A percentile compares a stretch with the other conserved stretches of the same genome.
Conservation (phyloP, 1,140 invertebrate genomes). For the Tetramorium parvispinum region DNA sequence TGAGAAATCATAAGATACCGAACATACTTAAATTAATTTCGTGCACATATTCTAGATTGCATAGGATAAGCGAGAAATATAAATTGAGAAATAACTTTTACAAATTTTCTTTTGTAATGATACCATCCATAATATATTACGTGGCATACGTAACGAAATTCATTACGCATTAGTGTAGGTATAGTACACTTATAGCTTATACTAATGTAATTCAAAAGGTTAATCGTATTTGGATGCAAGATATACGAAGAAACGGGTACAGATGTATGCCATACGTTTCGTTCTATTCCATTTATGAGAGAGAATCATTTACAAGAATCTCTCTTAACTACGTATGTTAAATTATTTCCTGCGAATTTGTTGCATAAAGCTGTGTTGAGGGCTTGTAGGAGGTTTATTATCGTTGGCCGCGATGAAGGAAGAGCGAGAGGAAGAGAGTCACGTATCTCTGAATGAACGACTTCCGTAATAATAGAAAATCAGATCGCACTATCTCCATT, state of each 20-base stretch:
- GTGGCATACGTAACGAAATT: not conserved
- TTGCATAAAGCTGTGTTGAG: conserved; percentile 38
- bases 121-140: conserved; percentile 15
- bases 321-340: conserved; percentile 45
- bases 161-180: not conserved
- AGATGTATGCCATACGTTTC: conserved; percentile 9
- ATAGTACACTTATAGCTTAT: not conserved
- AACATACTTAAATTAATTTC: not conserved
- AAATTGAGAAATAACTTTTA: not conserved
- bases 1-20: not conserved
- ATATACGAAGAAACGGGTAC: conserved; percentile 18
- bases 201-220: conserved; percentile 41
- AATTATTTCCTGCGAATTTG: conserved; percentile 47
- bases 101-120: not conserved
- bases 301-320: not conserved
- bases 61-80: not conserved
- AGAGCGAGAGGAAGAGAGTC: not conserved
- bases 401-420: not conserved
- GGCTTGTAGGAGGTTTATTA: conserved; percentile 27
- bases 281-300: conserved; percentile 42
- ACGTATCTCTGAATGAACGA: conserved; percentile 50
- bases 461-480: conserved; percentile 63
- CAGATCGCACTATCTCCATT: conserved; percentile 49
- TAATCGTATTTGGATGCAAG: conserved; percentile 45
- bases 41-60: not conserved